phyloP scores from a whole-genome alignment of 2,888 invertebrate species.

The Limnephilus lunatus region DNA sequence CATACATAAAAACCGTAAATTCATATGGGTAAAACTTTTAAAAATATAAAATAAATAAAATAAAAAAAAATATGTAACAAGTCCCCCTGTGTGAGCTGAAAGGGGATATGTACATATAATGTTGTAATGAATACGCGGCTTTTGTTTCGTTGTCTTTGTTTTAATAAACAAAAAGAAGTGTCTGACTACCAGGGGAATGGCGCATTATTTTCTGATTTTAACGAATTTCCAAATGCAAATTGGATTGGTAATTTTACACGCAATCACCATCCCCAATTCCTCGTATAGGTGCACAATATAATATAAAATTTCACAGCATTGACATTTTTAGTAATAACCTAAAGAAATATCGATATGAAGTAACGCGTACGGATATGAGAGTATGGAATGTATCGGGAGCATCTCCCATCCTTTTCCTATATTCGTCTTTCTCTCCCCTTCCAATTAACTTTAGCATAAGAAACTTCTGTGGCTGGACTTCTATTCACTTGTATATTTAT shows the following conservation, averaged over 20 bases:
- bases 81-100: neutral
- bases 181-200: neutral
- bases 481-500: too few relatives aligned
- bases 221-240: neutral
- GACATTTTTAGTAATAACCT: too few relatives aligned
- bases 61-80: neutral
- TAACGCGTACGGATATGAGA: too few relatives aligned
- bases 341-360: too few relatives aligned
- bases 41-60: neutral
- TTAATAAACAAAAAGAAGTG: neutral
- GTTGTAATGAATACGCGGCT: neutral
- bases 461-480: too few relatives aligned
- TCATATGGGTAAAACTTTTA: neutral
- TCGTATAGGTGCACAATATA: too few relatives aligned
- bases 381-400: too few relatives aligned
- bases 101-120: neutral
- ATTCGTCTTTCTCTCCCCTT: too few relatives aligned
- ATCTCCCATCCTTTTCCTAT: too few relatives aligned
- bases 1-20: neutral
- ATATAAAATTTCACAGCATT: too few relatives aligned
- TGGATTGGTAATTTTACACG: neutral
- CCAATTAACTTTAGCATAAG: too few relatives aligned
- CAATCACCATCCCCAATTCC: neutral
- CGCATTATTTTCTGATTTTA: neutral
- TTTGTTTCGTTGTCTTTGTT: neutral